These are phyloP conservation scores for Idaea aversata DNA, from an alignment of 2,888 invertebrate genomes.

Conservation along the genomic window DNA sequence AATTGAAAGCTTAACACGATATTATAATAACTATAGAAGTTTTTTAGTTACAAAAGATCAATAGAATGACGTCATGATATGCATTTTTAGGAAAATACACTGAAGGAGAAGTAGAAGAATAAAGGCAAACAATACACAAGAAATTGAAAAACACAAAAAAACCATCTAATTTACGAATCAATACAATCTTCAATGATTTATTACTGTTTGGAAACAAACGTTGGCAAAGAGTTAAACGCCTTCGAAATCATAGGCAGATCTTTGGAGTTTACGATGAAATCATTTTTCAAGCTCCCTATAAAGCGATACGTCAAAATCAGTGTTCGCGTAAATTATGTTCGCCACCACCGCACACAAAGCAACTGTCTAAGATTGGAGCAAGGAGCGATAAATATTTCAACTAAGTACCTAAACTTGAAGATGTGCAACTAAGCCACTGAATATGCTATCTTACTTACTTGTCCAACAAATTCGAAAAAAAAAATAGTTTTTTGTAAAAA, in stretches of 20 bases:
- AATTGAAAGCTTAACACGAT: background rate
- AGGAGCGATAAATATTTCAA: background rate
- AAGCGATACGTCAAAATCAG: slow-evolving; percentile 74
- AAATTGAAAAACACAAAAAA: background rate
- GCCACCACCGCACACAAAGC: slow-evolving; percentile 26
- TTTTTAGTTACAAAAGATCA: background rate
- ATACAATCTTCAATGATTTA: slow-evolving; percentile 2
- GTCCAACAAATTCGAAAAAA: no score
- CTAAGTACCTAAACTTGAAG: background rate
- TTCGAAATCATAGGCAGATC: slow-evolving; percentile 8
- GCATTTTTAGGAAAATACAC: background rate
- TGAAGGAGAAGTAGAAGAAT: background rate
- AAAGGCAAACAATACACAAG: background rate
- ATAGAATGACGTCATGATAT: background rate
- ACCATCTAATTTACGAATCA: background rate
- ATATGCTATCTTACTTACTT: no score
- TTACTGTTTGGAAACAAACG: background rate
- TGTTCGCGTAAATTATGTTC: slow-evolving; percentile 64
- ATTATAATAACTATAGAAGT: background rate
- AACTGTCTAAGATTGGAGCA: background rate
- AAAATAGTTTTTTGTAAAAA: no score
- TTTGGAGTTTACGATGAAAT: slow-evolving; percentile 28
- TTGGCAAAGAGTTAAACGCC: slow-evolving; percentile 2
- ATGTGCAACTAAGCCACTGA: background rate
- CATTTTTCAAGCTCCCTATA: slow-evolving; percentile 62